Percentiles rank a stretch among this genome's conserved stretches.
Conservation (phyloP, 92 coral and sea anemone species). For the Palythoa grandis region DNA sequence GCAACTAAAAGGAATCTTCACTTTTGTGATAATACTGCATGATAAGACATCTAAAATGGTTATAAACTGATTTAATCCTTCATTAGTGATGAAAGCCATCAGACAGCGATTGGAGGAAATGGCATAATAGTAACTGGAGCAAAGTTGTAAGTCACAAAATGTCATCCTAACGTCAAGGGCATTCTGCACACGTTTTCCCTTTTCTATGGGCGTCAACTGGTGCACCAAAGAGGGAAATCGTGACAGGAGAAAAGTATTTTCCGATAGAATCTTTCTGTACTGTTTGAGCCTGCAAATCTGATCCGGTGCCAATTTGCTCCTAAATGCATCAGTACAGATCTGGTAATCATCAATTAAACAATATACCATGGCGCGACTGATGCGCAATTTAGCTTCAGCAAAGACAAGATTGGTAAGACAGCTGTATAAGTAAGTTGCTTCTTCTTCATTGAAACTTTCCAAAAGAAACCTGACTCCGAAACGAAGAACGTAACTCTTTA, state of each 20-base stretch:
- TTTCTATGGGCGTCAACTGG: neutral
- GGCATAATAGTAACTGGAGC: neutral
- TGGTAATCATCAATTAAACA: conserved; percentile 7
- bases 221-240: neutral
- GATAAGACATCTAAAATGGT: neutral
- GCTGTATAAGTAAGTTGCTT: neutral
- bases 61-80: neutral
- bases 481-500: neutral
- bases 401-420: conserved; percentile 36
- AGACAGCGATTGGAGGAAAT: neutral
- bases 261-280: neutral
- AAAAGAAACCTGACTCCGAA: conserved; percentile 16
- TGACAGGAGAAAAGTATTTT: neutral
- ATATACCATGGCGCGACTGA: conserved; percentile 17
- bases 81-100: neutral
- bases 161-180: neutral
- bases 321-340: neutral
- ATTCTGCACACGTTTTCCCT: neutral
- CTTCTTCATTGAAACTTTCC: neutral
- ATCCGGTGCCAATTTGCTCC: neutral
- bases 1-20: neutral
- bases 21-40: neutral
- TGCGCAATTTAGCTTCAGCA: conserved; percentile 5
- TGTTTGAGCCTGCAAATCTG: neutral
- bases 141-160: too few species aligned